Percentiles rank a stretch among this genome's conserved stretches.
phyloP scores from a whole-genome alignment of 2,797 vertebrate genomes.

The Spinus pinus region DNA sequence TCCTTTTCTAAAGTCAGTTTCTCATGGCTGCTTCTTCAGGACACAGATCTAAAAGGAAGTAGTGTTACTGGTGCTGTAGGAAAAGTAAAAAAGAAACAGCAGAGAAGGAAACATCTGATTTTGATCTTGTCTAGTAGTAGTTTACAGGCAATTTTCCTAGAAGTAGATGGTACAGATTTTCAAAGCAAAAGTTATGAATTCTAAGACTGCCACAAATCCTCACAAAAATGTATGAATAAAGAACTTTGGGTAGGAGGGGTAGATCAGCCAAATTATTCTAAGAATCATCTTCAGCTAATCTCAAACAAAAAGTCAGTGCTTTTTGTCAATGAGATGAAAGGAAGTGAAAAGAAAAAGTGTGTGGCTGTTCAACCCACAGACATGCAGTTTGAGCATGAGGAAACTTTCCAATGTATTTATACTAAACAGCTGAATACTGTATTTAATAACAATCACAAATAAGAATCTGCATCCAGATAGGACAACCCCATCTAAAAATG shows the following conservation, averaged over 20 bases:
- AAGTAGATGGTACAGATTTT: not conserved
- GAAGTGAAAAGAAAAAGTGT: not conserved
- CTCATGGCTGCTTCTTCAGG: not conserved
- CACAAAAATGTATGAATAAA: not conserved
- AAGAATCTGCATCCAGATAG: not conserved
- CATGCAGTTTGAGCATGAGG: not conserved
- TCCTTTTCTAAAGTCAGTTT: conserved; percentile 9
- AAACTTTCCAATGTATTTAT: not conserved
- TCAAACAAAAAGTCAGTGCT: not conserved
- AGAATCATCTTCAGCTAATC: not conserved
- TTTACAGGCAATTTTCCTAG: conserved; percentile 1
- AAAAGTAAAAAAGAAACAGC: not conserved
- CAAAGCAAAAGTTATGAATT: not conserved
- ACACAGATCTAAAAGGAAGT: not conserved
- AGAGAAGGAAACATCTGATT: not conserved
- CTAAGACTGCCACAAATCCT: not conserved
- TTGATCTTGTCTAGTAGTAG: not conserved
- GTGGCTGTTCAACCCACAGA: not conserved
- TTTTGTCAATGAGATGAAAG: conserved; percentile 22
- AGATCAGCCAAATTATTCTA: not conserved
- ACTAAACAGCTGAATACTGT: not conserved
- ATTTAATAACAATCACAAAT: not conserved
- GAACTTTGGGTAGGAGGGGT: not conserved
- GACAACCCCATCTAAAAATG: not conserved
- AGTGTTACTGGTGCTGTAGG: not conserved